Evolutionary conservation across 1,140 invertebrate species (phyloP).

Genomic region (Phocides pigmalion): DNA sequence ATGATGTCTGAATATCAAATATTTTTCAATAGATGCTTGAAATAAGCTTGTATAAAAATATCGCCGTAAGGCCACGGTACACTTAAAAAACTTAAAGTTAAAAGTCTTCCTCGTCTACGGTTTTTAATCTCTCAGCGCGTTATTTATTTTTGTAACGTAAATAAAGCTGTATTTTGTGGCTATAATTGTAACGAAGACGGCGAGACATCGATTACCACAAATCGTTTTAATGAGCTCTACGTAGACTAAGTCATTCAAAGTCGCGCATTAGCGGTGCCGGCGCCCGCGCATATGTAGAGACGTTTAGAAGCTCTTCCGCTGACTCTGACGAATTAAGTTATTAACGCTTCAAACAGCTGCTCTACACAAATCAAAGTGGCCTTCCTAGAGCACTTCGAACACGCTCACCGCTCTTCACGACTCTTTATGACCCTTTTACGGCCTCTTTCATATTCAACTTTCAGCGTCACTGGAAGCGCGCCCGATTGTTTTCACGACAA

Average conservation of each 20-base stretch:
- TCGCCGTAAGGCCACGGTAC: too few relatives aligned
- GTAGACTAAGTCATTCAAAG: conserved; percentile 26
- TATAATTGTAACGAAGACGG: conserved; percentile 21
- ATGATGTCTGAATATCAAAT: too few relatives aligned
- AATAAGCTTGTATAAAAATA: too few relatives aligned
- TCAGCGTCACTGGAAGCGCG: conserved; percentile 49
- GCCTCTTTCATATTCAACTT: conserved; percentile 73
- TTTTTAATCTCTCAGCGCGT: conserved; percentile 10
- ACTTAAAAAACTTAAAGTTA: not conserved
- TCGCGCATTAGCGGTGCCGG: conserved; percentile 28
- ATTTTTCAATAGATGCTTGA: too few relatives aligned
- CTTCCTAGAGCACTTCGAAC: conserved; percentile 56
- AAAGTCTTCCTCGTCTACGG: not conserved
- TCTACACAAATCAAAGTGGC: conserved; percentile 79
- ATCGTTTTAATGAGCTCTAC: conserved; percentile 33
- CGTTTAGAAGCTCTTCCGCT: conserved; percentile 66
- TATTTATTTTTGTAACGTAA: conserved; percentile 15
- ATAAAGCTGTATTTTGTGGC: conserved; percentile 21
- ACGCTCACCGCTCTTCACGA: conserved; percentile 47
- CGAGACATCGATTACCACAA: conserved; percentile 42
- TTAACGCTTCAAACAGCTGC: conserved; percentile 79
- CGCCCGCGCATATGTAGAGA: conserved; percentile 40
- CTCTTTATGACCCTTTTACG: conserved; percentile 78
- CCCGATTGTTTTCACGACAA: conserved; percentile 69
- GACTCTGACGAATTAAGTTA: conserved; percentile 83